Percentiles rank a stretch among this genome's conserved stretches.
Evolutionary conservation across 2,888 invertebrate species (phyloP).

Genomic region (Macaria liturata): DNA sequence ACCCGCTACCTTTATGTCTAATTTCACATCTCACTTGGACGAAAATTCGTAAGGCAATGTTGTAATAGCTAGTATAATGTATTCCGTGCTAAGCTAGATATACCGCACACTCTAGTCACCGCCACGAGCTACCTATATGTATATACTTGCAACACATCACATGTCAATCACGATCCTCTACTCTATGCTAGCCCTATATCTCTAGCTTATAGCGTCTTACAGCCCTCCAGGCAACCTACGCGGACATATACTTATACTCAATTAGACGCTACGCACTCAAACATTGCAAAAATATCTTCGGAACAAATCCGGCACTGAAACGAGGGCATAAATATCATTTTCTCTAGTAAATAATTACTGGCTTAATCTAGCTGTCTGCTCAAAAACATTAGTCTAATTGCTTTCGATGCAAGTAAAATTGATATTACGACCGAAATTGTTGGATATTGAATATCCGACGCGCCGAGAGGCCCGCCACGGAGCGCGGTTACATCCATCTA

Average conservation of each 20-base stretch:
- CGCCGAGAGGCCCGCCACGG: slow-evolving; percentile 18
- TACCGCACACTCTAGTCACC: slow-evolving; percentile 21
- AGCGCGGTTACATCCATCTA: slow-evolving; percentile 15
- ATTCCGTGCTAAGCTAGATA: slow-evolving; percentile 15
- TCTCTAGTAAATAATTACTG: slow-evolving; percentile 15
- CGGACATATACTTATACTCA: slow-evolving; percentile 13
- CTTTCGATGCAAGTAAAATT: slow-evolving; percentile 16
- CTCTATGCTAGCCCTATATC: slow-evolving; percentile 13
- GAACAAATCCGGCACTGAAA: slow-evolving; percentile 10
- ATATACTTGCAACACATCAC: slow-evolving; percentile 23
- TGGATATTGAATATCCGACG: slow-evolving; percentile 37
- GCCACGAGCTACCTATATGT: slow-evolving; percentile 17
- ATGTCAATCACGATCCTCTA: slow-evolving; percentile 26
- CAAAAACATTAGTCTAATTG: slow-evolving; percentile 19
- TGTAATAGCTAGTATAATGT: slow-evolving; percentile 6
- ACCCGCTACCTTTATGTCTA: not conserved
- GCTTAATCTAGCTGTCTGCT: slow-evolving; percentile 16
- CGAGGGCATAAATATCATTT: slow-evolving; percentile 18
- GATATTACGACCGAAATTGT: slow-evolving; percentile 12
- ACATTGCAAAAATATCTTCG: slow-evolving; percentile 18
- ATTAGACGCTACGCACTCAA: slow-evolving; percentile 18
- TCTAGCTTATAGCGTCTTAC: slow-evolving; percentile 21
- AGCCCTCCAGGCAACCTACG: slow-evolving; percentile 18
- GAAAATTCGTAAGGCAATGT: slow-evolving; percentile 17
- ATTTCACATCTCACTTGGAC: slow-evolving; percentile 22